Evolutionary conservation across 2,888 invertebrate species (phyloP).

Genomic region (Exephanes ischioxanthus): DNA sequence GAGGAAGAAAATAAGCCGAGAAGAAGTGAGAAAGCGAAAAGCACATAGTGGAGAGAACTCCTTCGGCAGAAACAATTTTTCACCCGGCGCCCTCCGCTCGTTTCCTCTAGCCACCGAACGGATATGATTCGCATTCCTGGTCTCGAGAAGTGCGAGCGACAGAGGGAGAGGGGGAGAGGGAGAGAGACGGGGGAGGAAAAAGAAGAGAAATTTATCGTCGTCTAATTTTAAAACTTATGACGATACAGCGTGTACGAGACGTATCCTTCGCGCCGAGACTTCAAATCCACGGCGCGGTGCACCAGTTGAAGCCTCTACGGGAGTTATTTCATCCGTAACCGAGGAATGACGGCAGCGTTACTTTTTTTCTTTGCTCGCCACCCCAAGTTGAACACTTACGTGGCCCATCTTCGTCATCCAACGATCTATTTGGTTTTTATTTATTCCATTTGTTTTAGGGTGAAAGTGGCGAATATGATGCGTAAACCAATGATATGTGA

Average conservation of each 20-base stretch:
- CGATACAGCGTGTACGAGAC: constrained; percentile 41
- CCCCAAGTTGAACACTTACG: not conserved
- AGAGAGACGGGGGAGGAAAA: constrained; percentile 14
- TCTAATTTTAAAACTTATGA: constrained; percentile 69
- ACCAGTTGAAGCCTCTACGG: constrained; percentile 13
- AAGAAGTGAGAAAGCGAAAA: constrained; percentile 43
- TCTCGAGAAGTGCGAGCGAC: constrained; percentile 32
- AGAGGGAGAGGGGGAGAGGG: constrained; percentile 29
- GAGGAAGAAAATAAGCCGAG: constrained; percentile 25
- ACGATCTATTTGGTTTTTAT: no score
- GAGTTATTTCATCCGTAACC: constrained; percentile 52
- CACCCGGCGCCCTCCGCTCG: constrained; percentile 60
- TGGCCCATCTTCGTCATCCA: not conserved
- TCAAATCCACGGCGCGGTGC: constrained; percentile 22
- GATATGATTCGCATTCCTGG: constrained; percentile 67
- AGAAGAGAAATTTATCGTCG: constrained; percentile 59
- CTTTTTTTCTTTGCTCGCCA: not conserved
- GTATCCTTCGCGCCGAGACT: constrained; percentile 31
- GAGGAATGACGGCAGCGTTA: constrained; percentile 26
- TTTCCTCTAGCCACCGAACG: constrained; percentile 52
- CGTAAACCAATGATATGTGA: no score
- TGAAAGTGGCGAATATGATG: no score
- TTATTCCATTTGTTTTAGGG: no score
- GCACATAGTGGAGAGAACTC: constrained; percentile 8
- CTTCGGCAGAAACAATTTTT: constrained; percentile 60